Percentiles rank a stretch among this genome's conserved stretches.
Evolutionary conservation across 2,113 vertebrate species (phyloP).

Genomic region (Cisticola juncidis): DNA sequence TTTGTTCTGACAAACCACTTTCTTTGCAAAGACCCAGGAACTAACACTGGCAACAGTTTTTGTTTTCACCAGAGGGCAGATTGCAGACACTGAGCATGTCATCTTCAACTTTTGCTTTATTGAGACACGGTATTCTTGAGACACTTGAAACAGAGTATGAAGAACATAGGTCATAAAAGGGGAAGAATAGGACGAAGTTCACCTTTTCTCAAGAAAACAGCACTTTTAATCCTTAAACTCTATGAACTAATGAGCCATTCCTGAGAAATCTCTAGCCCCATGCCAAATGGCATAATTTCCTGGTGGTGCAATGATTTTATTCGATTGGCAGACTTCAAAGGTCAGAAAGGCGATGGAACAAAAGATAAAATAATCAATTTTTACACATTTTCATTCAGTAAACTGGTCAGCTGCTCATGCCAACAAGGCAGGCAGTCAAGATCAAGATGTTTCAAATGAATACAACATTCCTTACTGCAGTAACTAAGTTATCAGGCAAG

Average conservation of each 20-base stretch:
- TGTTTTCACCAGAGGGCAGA: neutral
- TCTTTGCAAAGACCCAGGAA: neutral
- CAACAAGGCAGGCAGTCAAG: neutral
- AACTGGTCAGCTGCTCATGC: neutral
- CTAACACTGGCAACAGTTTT: neutral
- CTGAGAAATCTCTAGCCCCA: neutral
- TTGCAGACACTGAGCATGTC: neutral
- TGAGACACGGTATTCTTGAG: neutral
- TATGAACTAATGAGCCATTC: neutral
- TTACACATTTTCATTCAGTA: neutral
- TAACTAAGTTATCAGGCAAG: neutral
- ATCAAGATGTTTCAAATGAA: neutral
- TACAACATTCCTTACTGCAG: neutral
- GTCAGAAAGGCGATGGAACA: neutral
- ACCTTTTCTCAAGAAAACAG: neutral
- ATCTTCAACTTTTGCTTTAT: neutral
- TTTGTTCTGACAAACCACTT: neutral
- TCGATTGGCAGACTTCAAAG: neutral
- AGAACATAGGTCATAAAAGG: neutral
- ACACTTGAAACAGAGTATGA: neutral
- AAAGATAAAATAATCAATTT: neutral
- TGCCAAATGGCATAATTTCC: neutral
- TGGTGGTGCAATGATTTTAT: neutral
- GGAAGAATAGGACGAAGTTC: neutral
- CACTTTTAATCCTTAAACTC: neutral